Conservation (phyloP, 1,140 invertebrate genomes). For the Cyphomyrmex costatus region DNA sequence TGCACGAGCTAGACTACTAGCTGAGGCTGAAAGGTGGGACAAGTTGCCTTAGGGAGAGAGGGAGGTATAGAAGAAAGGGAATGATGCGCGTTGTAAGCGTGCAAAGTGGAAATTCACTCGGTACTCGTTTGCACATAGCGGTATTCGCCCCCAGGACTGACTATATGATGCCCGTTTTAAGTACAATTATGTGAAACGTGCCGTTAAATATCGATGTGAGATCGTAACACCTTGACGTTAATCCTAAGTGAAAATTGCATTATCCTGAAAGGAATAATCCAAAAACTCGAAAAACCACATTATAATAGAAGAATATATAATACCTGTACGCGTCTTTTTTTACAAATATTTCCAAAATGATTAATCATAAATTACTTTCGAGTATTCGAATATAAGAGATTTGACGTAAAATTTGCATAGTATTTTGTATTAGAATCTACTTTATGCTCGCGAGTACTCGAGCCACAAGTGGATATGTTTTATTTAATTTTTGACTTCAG, state of each 20-base stretch:
- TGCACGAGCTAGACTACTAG: slow-evolving; percentile 18
- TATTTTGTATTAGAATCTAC: neutral
- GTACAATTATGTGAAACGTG: slow-evolving; percentile 8
- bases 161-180: slow-evolving; percentile 33
- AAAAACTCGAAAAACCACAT: neutral
- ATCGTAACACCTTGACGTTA: neutral
- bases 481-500: neutral
- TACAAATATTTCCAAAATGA: neutral
- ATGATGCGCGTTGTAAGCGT: slow-evolving; percentile 29
- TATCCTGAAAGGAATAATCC: neutral
- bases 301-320: neutral
- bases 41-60: slow-evolving; percentile 18
- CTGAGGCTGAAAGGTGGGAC: slow-evolving; percentile 39
- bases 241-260: neutral
- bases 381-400: neutral
- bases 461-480: neutral
- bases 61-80: slow-evolving; percentile 21
- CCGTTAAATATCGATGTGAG: neutral
- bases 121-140: slow-evolving; percentile 53
- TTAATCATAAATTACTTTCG: neutral
- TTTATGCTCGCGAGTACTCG: neutral
- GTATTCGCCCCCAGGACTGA: slow-evolving; percentile 30
- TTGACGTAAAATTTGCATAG: neutral
- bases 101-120: slow-evolving; percentile 50
- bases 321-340: neutral